Base-by-base conservation (phyloP, 2,888 invertebrate genomes). In the Aspidapion aeneum region DNA sequence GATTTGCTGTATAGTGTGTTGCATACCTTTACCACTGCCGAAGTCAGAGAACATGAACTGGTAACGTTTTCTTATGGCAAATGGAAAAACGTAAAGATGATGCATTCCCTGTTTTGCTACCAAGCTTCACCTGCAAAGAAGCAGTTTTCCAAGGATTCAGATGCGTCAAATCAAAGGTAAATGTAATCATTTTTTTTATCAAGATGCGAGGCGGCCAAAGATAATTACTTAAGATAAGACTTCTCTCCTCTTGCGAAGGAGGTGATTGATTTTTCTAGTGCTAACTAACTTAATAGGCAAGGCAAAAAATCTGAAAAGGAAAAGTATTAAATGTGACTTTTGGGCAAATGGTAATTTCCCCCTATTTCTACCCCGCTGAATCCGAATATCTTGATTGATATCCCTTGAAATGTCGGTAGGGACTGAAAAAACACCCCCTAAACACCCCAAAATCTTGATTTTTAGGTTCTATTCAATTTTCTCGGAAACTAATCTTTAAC, bases 31-130 rank as follows among this genome's bases (percentile, higher is more conserved):
- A 90, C 91, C 73, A 93, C 92, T 60, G 92, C 93, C 5, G 93
- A 93, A 84, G 87, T 92, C 49, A 86, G 92, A 20, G 92, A 92
- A 79, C 90, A 90, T 75, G 93, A 93, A 78, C 80, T 93, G 58
- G 93, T 93, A 1, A 87, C 90, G 70, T 93, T 93, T 76, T 89
- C 90, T 1, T 93, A 91, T 71, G 91, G 90, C 67, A 87, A 89
- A 76, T 93, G 93, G 93, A 88, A 90, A 74, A 87, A 90, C 2
- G 90, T 93, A 0, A 88, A 88, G 75, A 89, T 93, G 89, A 90
- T 93, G 84, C 93, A 93, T 78, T 92, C 93, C 74, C 90, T 93
- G 68, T 93, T 93, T 77, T 93, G 93, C 74, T 93, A 93, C 75
- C 93, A 93, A 78, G 91, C 92, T 0, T 92, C 92, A 1, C 93